These are phyloP conservation scores for Synanceia verrucosa DNA, from an alignment of 2,797 vertebrate species.

Conservation along the genomic window DNA sequence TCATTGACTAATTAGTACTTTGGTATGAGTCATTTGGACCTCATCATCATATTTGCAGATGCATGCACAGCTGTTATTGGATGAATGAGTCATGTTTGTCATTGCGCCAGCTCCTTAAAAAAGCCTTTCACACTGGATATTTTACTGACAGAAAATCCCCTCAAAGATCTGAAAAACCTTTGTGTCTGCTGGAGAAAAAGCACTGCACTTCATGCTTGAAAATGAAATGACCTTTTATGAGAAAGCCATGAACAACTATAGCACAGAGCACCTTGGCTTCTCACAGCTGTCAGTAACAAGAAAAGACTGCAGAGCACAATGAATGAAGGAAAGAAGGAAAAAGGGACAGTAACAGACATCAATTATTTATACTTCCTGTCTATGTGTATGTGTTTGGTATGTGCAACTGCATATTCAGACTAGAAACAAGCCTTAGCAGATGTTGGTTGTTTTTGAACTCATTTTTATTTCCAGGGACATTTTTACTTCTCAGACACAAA, in stretches of 20 bases:
- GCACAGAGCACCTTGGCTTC: background rate
- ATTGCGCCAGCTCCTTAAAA: conserved; percentile 29
- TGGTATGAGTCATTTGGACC: background rate
- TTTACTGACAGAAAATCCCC: conserved; percentile 14
- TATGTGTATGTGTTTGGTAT: conserved; percentile 12
- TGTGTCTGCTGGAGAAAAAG: conserved; percentile 2
- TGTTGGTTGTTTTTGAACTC: background rate
- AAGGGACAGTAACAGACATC: conserved; percentile 30
- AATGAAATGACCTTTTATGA: conserved; percentile 34
- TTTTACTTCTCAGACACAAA: conserved; percentile 26
- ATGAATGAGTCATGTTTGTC: conserved; percentile 54
- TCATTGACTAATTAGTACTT: background rate
- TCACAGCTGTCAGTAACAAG: conserved; percentile 9
- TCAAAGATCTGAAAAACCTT: conserved; percentile 6
- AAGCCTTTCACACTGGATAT: conserved; percentile 29
- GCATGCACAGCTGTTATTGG: conserved; percentile 12
- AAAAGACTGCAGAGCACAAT: conserved; percentile 16
- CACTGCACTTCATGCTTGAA: conserved; percentile 22
- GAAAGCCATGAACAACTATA: conserved; percentile 7
- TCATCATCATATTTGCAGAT: conserved; percentile 10
- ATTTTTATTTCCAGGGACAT: conserved; percentile 19
- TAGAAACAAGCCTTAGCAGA: background rate
- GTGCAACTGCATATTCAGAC: conserved; percentile 33
- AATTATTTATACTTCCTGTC: conserved; percentile 52
- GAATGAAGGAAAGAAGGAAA: conserved; percentile 24